phyloP scores from a whole-genome alignment of 2,888 invertebrate species.

The Noctua fimbriata region DNA sequence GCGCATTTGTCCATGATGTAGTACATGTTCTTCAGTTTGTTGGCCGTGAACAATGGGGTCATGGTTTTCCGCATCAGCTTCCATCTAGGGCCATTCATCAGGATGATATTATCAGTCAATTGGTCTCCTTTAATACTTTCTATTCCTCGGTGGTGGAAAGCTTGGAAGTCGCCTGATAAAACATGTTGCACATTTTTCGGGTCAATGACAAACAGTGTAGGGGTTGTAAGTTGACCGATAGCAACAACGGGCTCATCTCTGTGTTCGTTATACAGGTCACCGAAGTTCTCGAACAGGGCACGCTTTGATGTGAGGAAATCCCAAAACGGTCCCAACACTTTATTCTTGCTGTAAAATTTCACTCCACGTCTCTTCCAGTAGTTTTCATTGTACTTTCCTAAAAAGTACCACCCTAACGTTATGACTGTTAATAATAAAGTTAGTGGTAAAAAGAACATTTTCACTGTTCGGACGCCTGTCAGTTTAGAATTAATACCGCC shows the following conservation, averaged over 20 bases:
- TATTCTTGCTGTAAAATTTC: conserved; percentile 48
- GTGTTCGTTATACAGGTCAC: conserved; percentile 71
- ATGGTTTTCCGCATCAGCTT: too few relatives aligned
- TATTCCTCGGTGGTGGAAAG: conserved; percentile 73
- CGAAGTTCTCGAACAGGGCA: conserved; percentile 33
- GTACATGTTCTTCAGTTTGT: conserved; percentile 81
- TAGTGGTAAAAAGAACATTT: conserved; percentile 47
- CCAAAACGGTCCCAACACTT: conserved; percentile 64
- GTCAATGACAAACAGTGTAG: conserved; percentile 68
- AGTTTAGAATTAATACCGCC: neutral
- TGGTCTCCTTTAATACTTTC: conserved; percentile 60
- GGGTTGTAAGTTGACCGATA: conserved; percentile 61
- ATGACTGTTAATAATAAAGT: conserved; percentile 20
- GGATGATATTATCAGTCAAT: too few relatives aligned
- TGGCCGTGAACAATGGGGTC: too few relatives aligned
- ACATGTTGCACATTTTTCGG: conserved; percentile 71
- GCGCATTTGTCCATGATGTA: conserved; percentile 70
- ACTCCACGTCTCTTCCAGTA: conserved; percentile 75
- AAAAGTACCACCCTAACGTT: conserved; percentile 28
- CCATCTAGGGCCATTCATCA: too few relatives aligned
- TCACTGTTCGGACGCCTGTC: neutral
- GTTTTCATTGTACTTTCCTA: conserved; percentile 66
- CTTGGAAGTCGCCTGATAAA: conserved; percentile 70
- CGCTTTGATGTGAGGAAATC: conserved; percentile 52
- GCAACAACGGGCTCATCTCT: conserved; percentile 73